Evolutionary conservation across 2,888 invertebrate genomes (phyloP).

Genomic region (Monopis laevigella): DNA sequence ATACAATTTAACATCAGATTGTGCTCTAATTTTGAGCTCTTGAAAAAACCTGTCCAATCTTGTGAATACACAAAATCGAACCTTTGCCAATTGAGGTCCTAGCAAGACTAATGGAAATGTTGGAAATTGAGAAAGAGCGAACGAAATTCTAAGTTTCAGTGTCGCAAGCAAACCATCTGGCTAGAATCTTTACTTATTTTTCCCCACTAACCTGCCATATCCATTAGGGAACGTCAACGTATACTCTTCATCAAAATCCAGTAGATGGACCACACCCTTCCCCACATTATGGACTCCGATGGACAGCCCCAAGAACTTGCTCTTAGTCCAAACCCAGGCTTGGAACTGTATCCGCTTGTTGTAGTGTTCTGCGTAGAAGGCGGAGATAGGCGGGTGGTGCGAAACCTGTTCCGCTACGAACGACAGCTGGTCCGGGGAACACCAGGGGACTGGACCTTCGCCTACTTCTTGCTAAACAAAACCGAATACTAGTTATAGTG

Average conservation of each 20-base stretch:
- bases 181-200: background rate
- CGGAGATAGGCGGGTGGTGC: conserved; percentile 99
- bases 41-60: too few relatives aligned
- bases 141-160: too few relatives aligned
- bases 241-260: conserved; percentile 94
- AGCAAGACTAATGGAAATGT: too few relatives aligned
- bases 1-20: too few relatives aligned
- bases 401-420: conserved; percentile 99
- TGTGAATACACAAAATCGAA: too few relatives aligned
- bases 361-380: conserved; percentile 97
- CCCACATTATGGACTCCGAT: conserved; percentile 99
- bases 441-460: conserved; percentile 94
- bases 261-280: conserved; percentile 88
- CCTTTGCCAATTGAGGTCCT: too few relatives aligned
- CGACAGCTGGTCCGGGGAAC: conserved; percentile 83
- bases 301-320: conserved; percentile 95
- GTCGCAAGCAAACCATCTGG: background rate
- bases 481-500: too few relatives aligned
- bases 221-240: conserved; percentile 97
- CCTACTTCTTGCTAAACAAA: conserved; percentile 65
- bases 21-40: too few relatives aligned
- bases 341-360: conserved; percentile 88
- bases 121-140: too few relatives aligned
- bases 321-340: conserved; percentile 98
- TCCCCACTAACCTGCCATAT: conserved; percentile 81